A percentile compares a stretch with the other conserved stretches of the same genome.
Evolutionary conservation across 2,797 vertebrate species (phyloP).

Genomic region (Sciurus vulgaris): DNA sequence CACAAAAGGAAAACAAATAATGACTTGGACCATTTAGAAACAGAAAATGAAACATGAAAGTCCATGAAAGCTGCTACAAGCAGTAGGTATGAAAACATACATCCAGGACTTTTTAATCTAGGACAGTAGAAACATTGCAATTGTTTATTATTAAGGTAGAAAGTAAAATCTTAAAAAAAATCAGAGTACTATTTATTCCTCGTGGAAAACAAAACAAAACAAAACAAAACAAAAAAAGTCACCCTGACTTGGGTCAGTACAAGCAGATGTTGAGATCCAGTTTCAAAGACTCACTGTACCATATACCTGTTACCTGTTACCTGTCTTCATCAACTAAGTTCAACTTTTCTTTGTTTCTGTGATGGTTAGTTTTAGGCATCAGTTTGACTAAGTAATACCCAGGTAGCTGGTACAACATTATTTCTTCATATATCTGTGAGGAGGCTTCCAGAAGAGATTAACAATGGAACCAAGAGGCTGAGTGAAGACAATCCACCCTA

Average conservation of each 20-base stretch:
- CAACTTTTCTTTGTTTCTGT: not conserved
- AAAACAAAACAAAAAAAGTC: not conserved
- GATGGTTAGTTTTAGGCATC: not conserved
- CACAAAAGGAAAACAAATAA: not conserved
- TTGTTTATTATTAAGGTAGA: not conserved
- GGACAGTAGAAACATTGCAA: slow-evolving; percentile 27
- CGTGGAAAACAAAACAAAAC: not conserved
- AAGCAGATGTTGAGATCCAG: not conserved
- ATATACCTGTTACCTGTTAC: not conserved
- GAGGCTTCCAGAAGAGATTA: not conserved
- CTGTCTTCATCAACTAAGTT: not conserved
- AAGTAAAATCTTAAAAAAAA: slow-evolving; percentile 23
- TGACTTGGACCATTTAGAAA: slow-evolving; percentile 43
- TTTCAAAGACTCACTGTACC: accelerated
- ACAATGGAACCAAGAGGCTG: no score
- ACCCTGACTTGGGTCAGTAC: not conserved
- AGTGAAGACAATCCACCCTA: not conserved
- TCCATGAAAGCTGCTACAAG: slow-evolving; percentile 8
- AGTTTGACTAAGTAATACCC: not conserved
- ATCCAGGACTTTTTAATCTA: not conserved
- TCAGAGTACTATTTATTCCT: not conserved
- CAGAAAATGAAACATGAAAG: slow-evolving; percentile 40
- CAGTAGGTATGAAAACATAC: not conserved
- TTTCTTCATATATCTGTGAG: not conserved
- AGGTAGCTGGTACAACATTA: no score